Conservation (phyloP, 2,797 vertebrate species). For the Syndactyla subalaris region DNA sequence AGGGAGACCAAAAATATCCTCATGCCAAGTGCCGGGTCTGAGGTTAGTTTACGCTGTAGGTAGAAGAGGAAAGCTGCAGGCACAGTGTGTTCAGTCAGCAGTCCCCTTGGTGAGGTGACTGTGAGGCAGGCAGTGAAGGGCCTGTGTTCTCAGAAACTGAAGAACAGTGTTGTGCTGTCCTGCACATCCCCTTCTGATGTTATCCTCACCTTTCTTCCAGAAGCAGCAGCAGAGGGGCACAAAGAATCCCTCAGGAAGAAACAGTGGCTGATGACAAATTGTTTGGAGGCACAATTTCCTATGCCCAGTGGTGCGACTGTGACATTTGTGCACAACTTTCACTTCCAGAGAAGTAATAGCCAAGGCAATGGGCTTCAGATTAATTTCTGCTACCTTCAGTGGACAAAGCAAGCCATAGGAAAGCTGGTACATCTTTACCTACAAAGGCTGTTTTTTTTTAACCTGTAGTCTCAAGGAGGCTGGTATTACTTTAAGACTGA, state of each 20-base stretch:
- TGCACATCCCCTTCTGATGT: accelerated
- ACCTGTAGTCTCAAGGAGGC: not conserved
- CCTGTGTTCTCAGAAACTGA: accelerated
- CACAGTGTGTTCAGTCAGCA: not conserved
- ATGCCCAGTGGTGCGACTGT: not conserved
- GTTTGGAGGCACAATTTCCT: not conserved
- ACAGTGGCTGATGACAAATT: not conserved
- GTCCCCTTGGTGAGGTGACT: accelerated
- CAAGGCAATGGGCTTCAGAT: accelerated
- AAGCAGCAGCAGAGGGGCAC: accelerated
- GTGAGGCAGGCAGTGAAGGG: accelerated
- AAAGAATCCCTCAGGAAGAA: not conserved
- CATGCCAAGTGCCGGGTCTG: too few species aligned
- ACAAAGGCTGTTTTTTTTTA: not conserved
- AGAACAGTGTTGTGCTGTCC: not conserved
- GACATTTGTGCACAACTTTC: not conserved
- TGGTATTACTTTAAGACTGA: not conserved
- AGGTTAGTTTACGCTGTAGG: accelerated
- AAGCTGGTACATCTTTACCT: not conserved
- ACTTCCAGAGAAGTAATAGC: not conserved
- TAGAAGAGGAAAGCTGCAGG: not conserved
- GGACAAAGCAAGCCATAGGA: not conserved
- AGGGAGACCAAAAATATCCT: accelerated
- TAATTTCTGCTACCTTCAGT: not conserved
- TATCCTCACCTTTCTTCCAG: accelerated